These are phyloP conservation scores for Paguma larvata DNA, from an alignment of 2,797 vertebrate species.

Conservation along the genomic window DNA sequence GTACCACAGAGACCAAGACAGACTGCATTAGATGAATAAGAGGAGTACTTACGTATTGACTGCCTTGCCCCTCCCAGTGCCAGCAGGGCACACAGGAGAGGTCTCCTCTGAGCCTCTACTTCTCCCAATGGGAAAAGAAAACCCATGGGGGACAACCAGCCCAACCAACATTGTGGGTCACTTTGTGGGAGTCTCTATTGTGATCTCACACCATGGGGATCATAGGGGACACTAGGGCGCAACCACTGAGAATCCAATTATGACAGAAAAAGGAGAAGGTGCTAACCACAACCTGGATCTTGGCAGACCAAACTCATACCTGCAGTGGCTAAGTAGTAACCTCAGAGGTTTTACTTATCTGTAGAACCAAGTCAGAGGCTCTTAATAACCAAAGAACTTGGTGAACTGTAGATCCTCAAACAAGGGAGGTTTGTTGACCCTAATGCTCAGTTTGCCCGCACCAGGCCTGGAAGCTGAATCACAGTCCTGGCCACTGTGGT, in stretches of 20 bases:
- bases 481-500: background rate
- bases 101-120: background rate
- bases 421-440: background rate
- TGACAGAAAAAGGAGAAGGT: background rate
- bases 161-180: background rate
- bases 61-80: background rate
- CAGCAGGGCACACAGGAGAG: background rate
- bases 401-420: background rate
- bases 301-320: background rate
- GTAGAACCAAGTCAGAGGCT: background rate
- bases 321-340: background rate
- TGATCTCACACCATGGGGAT: background rate
- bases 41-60: background rate
- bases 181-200: background rate
- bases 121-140: background rate
- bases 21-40: background rate
- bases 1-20: background rate
- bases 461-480: background rate
- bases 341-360: background rate
- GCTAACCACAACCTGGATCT: background rate
- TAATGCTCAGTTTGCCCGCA: background rate
- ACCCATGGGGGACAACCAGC: background rate
- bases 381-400: background rate
- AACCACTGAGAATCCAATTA: background rate
- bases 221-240: background rate